Base-by-base conservation (phyloP, 2,113 vertebrate genomes). In the Ptilorrhoa leucosticta region DNA sequence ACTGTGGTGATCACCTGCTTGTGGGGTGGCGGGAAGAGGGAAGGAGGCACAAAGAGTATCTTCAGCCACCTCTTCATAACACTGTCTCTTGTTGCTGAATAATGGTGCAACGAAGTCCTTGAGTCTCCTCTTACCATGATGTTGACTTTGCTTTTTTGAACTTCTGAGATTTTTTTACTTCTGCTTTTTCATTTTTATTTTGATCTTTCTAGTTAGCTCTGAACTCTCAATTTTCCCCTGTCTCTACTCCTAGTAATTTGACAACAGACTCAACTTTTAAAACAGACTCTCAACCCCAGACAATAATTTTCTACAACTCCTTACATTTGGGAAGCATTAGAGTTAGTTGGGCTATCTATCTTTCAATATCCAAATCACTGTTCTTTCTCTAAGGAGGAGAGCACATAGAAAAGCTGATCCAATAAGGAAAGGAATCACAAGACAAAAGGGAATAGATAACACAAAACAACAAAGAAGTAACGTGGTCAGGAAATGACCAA, bases 21-120 rank as follows among this genome's bases (percentile, higher is more conserved):
- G 33, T 21, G 27, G 50, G 0, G 9, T n/a, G 22, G 31, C 3
- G 2, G 5, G 28, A 30, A 13, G 30, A 68, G 21, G 24, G 5
- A 61, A 65, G 10, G 19, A 33, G 17, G 30, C 24, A 64, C 26
- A 28, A 69, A 57, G 3, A 56, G 3, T 6, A 44, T 45, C 33
- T 92, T 83, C 42, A 85, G 51, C 3, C 3, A 63, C 5, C 19
- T 63, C 57, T 58, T 79, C 21, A 10, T 21, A 56, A 69, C 0
- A 0, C 11, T 11, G 20, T 56, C 27, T 47, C 40, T 33, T 60
- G 19, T 7, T 85, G 26, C 37, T 48, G 30, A 60, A 69, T 9
- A 79, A 14, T 12, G 15, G 17, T 57, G 21, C 15, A 50, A 45
- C 33, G 42, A 3, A 31, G 54, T 45, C 30, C 30, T 50, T 2